phyloP scores from a whole-genome alignment of 2,888 invertebrate species.

The Philonicus albiceps region DNA sequence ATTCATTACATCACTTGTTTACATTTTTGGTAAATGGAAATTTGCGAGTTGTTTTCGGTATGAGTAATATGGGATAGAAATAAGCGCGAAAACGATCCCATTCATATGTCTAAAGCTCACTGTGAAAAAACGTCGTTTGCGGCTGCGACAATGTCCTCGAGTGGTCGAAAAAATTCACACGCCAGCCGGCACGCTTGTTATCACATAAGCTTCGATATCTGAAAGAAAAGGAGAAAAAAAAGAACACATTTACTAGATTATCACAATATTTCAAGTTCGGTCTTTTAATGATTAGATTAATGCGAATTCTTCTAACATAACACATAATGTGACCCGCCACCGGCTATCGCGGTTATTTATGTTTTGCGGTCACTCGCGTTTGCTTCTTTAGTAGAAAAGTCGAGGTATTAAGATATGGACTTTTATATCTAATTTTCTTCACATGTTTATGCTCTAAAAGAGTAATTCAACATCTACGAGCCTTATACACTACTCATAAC shows the following conservation, averaged over 20 bases:
- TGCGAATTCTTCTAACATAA: neutral
- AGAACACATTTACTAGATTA: neutral
- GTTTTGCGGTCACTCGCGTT: neutral
- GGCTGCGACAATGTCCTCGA: neutral
- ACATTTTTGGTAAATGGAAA: constrained; percentile 4
- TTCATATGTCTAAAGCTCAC: neutral
- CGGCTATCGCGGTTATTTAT: neutral
- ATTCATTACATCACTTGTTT: constrained; percentile 29
- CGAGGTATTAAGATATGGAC: neutral
- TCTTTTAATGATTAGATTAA: constrained; percentile 18
- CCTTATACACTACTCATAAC: no score
- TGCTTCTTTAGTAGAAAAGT: neutral
- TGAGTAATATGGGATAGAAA: constrained; percentile 15
- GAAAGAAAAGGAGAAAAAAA: neutral
- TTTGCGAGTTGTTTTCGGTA: neutral
- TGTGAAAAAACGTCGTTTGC: neutral
- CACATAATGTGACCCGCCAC: neutral
- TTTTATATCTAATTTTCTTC: neutral
- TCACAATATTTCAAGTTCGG: constrained; percentile 5
- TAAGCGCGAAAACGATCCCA: neutral
- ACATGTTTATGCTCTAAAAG: neutral
- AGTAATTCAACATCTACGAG: no score
- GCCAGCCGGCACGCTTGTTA: neutral
- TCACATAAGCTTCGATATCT: constrained; percentile 1
- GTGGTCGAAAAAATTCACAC: constrained; percentile 15